Conservation (phyloP, 2,888 invertebrate genomes). For the Eristalis tenax region DNA sequence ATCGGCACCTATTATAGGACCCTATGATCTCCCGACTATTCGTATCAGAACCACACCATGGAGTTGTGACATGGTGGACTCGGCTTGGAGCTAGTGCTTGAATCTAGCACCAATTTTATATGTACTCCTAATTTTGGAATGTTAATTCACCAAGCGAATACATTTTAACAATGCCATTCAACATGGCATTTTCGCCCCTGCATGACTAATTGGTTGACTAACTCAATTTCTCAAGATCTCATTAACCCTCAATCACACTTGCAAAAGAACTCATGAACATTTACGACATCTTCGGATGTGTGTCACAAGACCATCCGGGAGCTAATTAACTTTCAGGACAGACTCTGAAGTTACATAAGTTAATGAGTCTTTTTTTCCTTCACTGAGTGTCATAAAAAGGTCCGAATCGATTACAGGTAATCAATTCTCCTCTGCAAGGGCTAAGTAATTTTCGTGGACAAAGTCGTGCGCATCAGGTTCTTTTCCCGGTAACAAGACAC, state of each 20-base stretch:
- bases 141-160: too few species aligned
- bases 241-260: neutral
- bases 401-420: neutral
- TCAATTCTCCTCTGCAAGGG: neutral
- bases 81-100: too few species aligned
- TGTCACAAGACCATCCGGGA: neutral
- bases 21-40: too few species aligned
- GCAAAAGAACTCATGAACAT: neutral
- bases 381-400: neutral
- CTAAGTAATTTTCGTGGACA: neutral
- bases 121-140: too few species aligned
- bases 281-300: neutral
- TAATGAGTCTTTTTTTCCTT: neutral
- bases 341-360: neutral
- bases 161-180: too few species aligned
- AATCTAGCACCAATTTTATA: too few species aligned
- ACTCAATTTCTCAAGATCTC: neutral
- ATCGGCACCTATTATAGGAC: too few species aligned
- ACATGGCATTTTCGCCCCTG: too few species aligned
- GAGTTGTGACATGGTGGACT: too few species aligned
- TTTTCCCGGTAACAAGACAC: neutral
- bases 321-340: neutral
- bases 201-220: neutral
- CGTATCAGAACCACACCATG: too few species aligned
- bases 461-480: neutral